Conservation (phyloP, 2,113 vertebrate genomes). For the Oncorhynchus mykiss region DNA sequence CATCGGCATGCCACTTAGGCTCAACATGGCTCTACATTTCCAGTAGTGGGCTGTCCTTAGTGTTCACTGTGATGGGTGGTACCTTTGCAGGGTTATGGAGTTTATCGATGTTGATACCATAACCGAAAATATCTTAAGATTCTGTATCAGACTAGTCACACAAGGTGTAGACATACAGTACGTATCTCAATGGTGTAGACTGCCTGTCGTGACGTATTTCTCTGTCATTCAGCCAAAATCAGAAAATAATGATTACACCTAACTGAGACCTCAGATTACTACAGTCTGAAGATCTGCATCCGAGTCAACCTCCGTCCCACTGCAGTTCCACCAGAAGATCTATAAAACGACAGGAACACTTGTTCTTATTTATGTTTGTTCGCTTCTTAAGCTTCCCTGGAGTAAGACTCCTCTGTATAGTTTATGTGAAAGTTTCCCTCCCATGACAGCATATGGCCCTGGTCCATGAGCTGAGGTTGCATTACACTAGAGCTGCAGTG, state of each 20-base stretch:
- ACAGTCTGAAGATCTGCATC: neutral
- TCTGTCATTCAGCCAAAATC: neutral
- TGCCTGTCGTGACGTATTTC: neutral
- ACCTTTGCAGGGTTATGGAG: neutral
- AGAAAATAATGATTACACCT: neutral
- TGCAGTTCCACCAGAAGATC: neutral
- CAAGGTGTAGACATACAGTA: too few relatives aligned
- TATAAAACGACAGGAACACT: neutral
- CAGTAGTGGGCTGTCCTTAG: neutral
- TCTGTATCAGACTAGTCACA: neutral
- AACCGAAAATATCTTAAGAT: neutral
- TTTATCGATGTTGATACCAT: neutral
- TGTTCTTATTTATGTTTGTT: conserved; percentile 7
- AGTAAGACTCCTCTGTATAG: neutral
- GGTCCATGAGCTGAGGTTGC: neutral
- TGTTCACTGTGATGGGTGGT: neutral
- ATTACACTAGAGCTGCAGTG: neutral
- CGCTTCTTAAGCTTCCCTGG: neutral
- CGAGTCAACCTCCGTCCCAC: neutral
- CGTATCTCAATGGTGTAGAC: neutral
- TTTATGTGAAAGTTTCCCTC: neutral
- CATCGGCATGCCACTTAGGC: neutral
- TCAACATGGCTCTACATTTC: too few relatives aligned
- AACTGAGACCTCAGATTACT: neutral
- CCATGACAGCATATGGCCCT: neutral